Base-by-base conservation (phyloP, 2,113 vertebrate genomes). In the Polyodon spathula region DNA sequence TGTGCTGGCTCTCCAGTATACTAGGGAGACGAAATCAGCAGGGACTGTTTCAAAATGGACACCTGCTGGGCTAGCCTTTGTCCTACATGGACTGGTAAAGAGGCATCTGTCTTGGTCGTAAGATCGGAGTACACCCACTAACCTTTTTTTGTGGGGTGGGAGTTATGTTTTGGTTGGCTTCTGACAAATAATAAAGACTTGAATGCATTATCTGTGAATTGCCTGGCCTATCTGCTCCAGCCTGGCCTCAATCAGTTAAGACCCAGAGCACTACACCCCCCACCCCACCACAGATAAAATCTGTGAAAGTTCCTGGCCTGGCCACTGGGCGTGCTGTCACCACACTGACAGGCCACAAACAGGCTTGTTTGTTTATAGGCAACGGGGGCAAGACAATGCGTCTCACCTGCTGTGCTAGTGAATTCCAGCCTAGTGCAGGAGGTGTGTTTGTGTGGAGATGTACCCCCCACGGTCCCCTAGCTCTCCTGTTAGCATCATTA, bases 401-500 rank as follows among this genome's bases (percentile, higher is more conserved):
- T 27, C 27, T 27, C 27, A 40, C 8, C 50, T 53, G 48, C 17
- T 50, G 41, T 11, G 44, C 41, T 9, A 4, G 37, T 37, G 46
- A 27, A 60, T 59, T 66, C 60, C 65, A 51, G 65, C 57, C 63
- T 62, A 66, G 64, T 50, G 63, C 64, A 54, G 46, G 9, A 40
- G 4, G 42, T 67, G 58, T 73, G 68, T 65, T 59, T 58, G 63
- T 71, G 61, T 69, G 48, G 48, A 68, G 76, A 77, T 71, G 66
- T 80, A 69, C 73, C 76, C 75, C 78, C 79, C 60, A 63, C 72
- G 71, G 71, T 65, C 71, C 76, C 66, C 73, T 74, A 81, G 69
- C 61, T 54, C 68, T 73, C 69, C 71, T 83, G 79, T 84, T 84
- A 81, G 83, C 75, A 78, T 81, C 83, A 84, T 87, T 85, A 87